Percentiles rank a stretch among this genome's conserved stretches.
Conservation (phyloP, 2,113 vertebrate genomes). For the Hippocampus guttulatus region DNA sequence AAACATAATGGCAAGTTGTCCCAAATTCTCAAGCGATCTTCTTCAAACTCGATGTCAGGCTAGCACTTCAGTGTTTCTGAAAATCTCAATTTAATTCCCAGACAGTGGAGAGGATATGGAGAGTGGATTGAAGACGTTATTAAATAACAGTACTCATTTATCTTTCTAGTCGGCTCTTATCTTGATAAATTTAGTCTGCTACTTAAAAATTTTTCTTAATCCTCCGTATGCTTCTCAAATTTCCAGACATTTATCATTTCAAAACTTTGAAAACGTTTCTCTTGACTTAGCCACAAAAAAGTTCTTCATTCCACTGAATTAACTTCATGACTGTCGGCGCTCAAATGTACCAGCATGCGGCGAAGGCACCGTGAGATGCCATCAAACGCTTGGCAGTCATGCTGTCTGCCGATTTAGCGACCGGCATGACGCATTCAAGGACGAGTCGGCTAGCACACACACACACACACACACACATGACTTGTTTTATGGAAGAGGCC, state of each 20-base stretch:
- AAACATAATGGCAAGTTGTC: neutral
- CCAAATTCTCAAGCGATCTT: neutral
- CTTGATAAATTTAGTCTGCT: constrained; percentile 16
- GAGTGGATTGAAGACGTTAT: neutral
- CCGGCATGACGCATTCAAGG: too few species aligned
- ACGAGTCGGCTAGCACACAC: too few species aligned
- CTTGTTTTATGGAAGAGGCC: too few species aligned
- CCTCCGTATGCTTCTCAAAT: neutral
- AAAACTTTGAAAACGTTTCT: neutral
- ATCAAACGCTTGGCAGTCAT: neutral
- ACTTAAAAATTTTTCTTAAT: constrained; percentile 1
- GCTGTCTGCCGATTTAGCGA: neutral
- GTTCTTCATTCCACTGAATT: neutral
- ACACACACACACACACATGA: too few species aligned
- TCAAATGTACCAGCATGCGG: neutral
- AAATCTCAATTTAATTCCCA: neutral
- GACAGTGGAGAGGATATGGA: neutral
- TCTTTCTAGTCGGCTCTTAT: constrained; percentile 12
- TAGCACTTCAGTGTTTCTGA: neutral
- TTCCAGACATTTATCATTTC: neutral
- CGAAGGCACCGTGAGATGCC: neutral
- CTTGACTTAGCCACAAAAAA: neutral
- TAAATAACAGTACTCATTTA: neutral
- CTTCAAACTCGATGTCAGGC: neutral
- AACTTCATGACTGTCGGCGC: neutral